Evolutionary conservation across 2,113 vertebrate genomes (phyloP).

Genomic region (Pygoscelis antarcticus): DNA sequence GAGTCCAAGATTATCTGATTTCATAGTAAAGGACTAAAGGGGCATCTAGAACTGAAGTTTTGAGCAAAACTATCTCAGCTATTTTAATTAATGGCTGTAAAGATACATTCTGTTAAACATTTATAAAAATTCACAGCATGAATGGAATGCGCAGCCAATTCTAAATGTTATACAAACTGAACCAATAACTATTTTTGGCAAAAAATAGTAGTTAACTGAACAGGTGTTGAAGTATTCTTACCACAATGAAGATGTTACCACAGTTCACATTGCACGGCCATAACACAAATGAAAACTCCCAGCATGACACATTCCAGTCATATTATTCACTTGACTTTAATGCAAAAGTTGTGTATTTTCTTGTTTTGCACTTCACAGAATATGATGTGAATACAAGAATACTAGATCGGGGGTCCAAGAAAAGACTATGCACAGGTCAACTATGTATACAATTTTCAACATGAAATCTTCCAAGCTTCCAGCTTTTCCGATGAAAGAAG

Average conservation of each 20-base stretch:
- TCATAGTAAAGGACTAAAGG: slow-evolving; percentile 51
- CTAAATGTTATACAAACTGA: slow-evolving; percentile 67
- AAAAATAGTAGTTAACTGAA: slow-evolving; percentile 52
- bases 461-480: slow-evolving; percentile 69
- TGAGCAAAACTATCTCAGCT: slow-evolving; percentile 59
- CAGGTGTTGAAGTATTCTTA: slow-evolving; percentile 68
- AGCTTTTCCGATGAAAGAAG: slow-evolving; percentile 64
- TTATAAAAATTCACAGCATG: slow-evolving; percentile 78
- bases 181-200: slow-evolving; percentile 60
- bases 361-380: slow-evolving; percentile 82
- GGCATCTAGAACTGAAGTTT: slow-evolving; percentile 54
- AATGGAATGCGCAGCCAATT: slow-evolving; percentile 72
- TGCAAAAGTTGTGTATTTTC: slow-evolving; percentile 75
- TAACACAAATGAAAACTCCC: slow-evolving; percentile 75
- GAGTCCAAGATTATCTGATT: slow-evolving; percentile 60
- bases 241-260: slow-evolving; percentile 71
- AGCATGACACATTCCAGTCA: slow-evolving; percentile 72
- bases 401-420: slow-evolving; percentile 75
- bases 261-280: slow-evolving; percentile 67
- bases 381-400: slow-evolving; percentile 85
- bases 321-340: slow-evolving; percentile 74
- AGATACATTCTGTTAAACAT: slow-evolving; percentile 76
- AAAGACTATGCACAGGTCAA: slow-evolving; percentile 70
- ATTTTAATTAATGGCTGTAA: slow-evolving; percentile 75
- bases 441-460: slow-evolving; percentile 67